Evolutionary conservation across 2,113 vertebrate species (phyloP).

Genomic region (Peromyscus polionotus): DNA sequence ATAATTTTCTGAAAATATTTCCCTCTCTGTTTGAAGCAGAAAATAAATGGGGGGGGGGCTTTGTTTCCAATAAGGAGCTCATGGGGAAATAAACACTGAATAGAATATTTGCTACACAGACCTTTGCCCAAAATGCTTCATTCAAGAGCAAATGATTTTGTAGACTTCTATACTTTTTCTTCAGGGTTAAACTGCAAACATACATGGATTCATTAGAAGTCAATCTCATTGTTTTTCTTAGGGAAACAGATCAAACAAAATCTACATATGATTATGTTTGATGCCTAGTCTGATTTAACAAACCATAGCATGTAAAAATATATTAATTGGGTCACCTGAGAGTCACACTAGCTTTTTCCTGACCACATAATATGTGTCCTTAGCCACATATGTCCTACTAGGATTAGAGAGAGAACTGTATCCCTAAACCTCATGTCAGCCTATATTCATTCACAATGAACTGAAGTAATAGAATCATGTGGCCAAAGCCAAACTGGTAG

Average conservation of each 20-base stretch:
- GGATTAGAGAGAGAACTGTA: not conserved
- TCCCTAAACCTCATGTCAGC: not conserved
- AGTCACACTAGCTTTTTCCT: not conserved
- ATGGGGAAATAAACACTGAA: not conserved
- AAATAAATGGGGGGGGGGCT: not conserved
- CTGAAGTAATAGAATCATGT: not conserved
- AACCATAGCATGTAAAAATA: not conserved
- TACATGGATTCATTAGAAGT: slow-evolving; percentile 13
- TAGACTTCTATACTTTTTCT: not conserved
- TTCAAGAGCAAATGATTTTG: not conserved
- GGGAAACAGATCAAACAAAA: not conserved
- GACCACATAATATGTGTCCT: not conserved
- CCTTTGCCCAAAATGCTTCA: not conserved
- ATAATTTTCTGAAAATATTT: not conserved
- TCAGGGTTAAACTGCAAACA: not conserved
- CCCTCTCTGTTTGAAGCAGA: not conserved
- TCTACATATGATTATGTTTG: not conserved
- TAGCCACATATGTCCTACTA: not conserved
- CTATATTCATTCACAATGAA: not conserved
- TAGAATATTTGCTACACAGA: not conserved
- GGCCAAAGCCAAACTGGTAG: not conserved
- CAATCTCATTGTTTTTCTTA: not conserved
- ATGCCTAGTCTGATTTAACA: not conserved
- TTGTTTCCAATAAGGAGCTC: slow-evolving; percentile 14
- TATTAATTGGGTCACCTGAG: not conserved